Evolutionary conservation across 2,113 vertebrate species (phyloP), one percentile per base, ranked within the genome.

Genomic region (Seriola aureovittata): DNA sequence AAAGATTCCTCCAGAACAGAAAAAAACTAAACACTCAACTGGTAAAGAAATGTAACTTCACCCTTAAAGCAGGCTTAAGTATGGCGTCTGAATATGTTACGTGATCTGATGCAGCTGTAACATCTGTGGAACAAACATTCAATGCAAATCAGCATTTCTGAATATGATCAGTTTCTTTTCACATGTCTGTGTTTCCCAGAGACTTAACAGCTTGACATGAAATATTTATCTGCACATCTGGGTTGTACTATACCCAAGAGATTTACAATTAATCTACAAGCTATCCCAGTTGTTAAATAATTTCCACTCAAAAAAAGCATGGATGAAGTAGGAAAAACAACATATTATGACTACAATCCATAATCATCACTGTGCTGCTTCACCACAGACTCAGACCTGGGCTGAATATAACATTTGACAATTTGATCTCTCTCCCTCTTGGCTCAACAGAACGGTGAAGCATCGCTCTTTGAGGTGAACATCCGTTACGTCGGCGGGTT

Each of bases 391-490:
- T 52, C 38, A 69, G 63, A 11, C 74, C 63, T 71, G 44, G 21
- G 71, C 65, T 60, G 29, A 75, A 72, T 72, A n/a, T 70, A 75
- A 82, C 71, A 66, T 84, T 71, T 92, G 48, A 91, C 73, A 77
- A 72, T 85, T 71, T 83, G 72, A 85, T 81, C 85, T 85, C 67
- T 84, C 48, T 71, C 80, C 68, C 71, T 84, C 85, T 86, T 25
- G 80, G 50, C 75, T 84, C 85, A 84, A 50, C 96, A 99, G 98
- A 99, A 96, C 0, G 98, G 98, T 42, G 98, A 99, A 65, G 98
- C 98, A 0, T 99, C 98, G 1, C 94, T 99, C 88, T 99, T 99
- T 62, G 98, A 99, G 95, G 98, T 99, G 94, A 99, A 99, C 93
- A 99, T 99, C 87, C 97, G 98, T 75, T 99, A 98, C 55, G 94